Evolutionary conservation across 2,888 invertebrate genomes (phyloP).

Genomic region (Thalpophila matura): DNA sequence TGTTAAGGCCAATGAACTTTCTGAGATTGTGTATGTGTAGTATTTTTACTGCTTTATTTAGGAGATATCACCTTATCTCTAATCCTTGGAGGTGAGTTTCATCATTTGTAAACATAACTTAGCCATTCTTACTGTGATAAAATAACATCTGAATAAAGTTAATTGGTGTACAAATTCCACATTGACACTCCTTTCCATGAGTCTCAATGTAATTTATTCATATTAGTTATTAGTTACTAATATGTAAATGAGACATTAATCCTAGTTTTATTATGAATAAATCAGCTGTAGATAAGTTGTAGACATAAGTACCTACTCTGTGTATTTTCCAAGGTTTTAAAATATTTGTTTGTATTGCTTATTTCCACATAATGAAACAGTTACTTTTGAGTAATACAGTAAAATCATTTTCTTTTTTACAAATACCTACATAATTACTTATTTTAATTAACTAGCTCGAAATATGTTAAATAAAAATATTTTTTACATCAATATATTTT

Average conservation of each 20-base stretch:
- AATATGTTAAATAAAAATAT: too few species aligned
- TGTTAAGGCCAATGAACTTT: conserved; percentile 60
- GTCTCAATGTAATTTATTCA: conserved; percentile 20
- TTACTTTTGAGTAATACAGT: too few species aligned
- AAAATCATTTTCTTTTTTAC: too few species aligned
- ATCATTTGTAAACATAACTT: conserved; percentile 49
- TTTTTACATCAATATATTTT: too few species aligned
- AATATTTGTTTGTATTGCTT: background rate
- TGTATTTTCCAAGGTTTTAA: conserved; percentile 14
- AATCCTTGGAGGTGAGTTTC: conserved; percentile 52
- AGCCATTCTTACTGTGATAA: background rate
- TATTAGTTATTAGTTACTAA: conserved; percentile 5
- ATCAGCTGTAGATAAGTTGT: conserved; percentile 17
- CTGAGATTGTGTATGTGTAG: conserved; percentile 26
- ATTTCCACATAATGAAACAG: background rate
- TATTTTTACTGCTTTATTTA: conserved; percentile 49
- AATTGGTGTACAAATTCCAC: conserved; percentile 6
- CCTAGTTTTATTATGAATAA: conserved; percentile 22
- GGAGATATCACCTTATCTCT: conserved; percentile 65
- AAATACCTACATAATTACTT: too few species aligned
- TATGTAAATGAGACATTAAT: conserved; percentile 31
- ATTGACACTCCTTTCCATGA: conserved; percentile 4
- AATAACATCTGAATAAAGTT: conserved; percentile 16
- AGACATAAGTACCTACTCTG: too few species aligned
- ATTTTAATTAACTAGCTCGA: too few species aligned